Conservation (phyloP, 1,140 invertebrate genomes). For the Dendrolimus punctatus region DNA sequence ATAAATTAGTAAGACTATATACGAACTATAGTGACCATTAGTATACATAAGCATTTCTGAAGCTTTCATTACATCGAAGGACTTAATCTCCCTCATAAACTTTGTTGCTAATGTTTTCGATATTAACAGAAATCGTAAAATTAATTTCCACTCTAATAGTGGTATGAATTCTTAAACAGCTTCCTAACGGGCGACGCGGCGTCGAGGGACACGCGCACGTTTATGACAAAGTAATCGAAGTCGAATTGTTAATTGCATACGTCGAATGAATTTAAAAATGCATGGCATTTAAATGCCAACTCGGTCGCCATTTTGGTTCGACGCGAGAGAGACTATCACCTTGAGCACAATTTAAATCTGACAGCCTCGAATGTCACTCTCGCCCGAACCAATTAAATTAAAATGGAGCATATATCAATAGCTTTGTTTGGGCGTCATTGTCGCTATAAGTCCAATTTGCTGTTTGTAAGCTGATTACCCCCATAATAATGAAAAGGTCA, state of each 20-base stretch:
- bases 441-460: neutral
- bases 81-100: conserved; percentile 36
- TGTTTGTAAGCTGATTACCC: too few relatives aligned
- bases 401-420: conserved; percentile 34
- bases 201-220: conserved; percentile 32
- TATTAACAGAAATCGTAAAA: conserved; percentile 43
- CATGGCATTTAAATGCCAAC: conserved; percentile 70
- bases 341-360: conserved; percentile 69
- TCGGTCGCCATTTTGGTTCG: conserved; percentile 59
- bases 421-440: conserved; percentile 26
- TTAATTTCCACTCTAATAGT: conserved; percentile 41
- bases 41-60: too few relatives aligned
- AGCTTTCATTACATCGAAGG: conserved; percentile 8
- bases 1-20: too few relatives aligned
- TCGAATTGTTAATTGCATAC: conserved; percentile 62
- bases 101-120: conserved; percentile 31
- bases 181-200: conserved; percentile 37
- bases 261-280: conserved; percentile 65
- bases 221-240: conserved; percentile 64
- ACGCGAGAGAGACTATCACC: conserved; percentile 59
- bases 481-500: too few relatives aligned
- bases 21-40: too few relatives aligned
- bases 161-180: conserved; percentile 42
- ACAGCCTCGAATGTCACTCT: conserved; percentile 65
- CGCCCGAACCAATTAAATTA: conserved; percentile 51